Base-by-base conservation (phyloP, 2,113 vertebrate species). In the Blennius ocellaris region DNA sequence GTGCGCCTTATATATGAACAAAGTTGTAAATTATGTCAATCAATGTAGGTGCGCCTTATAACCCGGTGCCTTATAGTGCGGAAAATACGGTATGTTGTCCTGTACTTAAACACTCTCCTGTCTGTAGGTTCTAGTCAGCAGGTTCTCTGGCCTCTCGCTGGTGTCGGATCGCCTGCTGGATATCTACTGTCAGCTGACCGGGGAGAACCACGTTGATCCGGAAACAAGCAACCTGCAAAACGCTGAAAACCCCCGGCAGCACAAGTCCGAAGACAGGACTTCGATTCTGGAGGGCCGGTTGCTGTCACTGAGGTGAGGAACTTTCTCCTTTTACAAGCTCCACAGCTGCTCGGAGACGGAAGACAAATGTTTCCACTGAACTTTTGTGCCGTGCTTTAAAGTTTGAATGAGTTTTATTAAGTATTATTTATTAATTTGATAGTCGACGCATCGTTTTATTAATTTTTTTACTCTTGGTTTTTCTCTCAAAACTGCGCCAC, bases 101-200 rank as follows among this genome's bases (percentile, higher is more conserved):
- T 17, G 21, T 39, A 6, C 11, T 30, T 30, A 30, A 30, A 30
- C 2, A 30, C 21, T 30, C 21, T 14, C 54, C 2, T 70, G 3
- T 52, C 12, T 69, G 43, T 66, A 99, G 98, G 90, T 99, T 57
- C 90, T 99, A 50, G 85, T 94, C 44, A 94, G 78, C 39, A 93
- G 87, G 70, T 96, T 94, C 53, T 93, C 96, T 0, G 91, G 40
- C 57, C 90, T 99, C 56, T 68, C 89, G 1, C 59, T 92, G 69
- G 95, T 95, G 76, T 72, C 88, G 5, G 95, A 97, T 58, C 94
- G 94, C 52, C 94, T 99, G 45, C 88, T 99, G 74, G 96, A 97
- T 45, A 98, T 99, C 85, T 99, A 96, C 85, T 92, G 94, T 68
- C 92, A 97, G 69, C 95, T 99, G 66, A 95, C 94, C 0, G 96